These are phyloP conservation scores for Ceratotherium simum DNA, from an alignment of 2,113 vertebrate species.

Conservation along the genomic window DNA sequence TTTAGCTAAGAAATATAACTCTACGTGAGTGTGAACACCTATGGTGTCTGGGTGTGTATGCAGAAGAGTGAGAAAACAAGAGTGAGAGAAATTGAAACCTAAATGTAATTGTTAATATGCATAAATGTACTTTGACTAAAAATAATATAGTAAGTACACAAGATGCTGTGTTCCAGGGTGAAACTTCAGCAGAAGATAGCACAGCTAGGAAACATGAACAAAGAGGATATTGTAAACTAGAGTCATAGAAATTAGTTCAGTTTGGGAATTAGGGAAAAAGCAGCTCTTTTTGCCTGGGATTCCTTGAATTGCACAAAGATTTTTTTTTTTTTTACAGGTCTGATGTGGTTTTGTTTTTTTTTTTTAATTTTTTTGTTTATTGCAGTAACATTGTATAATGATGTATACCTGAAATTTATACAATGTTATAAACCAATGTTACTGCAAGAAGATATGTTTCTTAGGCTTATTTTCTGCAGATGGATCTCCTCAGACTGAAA, in stretches of 20 bases:
- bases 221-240: neutral
- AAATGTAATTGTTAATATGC: neutral
- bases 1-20: conserved; percentile 3
- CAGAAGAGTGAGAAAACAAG: neutral
- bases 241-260: neutral
- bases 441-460: neutral
- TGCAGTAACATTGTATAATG: no score
- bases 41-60: neutral
- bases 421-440: no score
- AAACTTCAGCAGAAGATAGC: neutral
- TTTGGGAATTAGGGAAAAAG: neutral
- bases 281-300: neutral
- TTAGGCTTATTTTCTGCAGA: neutral
- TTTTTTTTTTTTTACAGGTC: no score
- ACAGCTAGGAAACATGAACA: neutral
- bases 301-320: neutral
- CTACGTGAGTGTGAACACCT: neutral
- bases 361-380: no score
- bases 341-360: no score
- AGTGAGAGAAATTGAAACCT: neutral
- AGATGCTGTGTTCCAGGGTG: neutral
- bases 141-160: neutral
- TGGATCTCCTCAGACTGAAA: neutral
- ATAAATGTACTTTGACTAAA: neutral
- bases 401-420: no score